These are phyloP conservation scores for Bryconaethiops microstoma DNA, from an alignment of 2,797 vertebrate genomes.

Conservation along the genomic window DNA sequence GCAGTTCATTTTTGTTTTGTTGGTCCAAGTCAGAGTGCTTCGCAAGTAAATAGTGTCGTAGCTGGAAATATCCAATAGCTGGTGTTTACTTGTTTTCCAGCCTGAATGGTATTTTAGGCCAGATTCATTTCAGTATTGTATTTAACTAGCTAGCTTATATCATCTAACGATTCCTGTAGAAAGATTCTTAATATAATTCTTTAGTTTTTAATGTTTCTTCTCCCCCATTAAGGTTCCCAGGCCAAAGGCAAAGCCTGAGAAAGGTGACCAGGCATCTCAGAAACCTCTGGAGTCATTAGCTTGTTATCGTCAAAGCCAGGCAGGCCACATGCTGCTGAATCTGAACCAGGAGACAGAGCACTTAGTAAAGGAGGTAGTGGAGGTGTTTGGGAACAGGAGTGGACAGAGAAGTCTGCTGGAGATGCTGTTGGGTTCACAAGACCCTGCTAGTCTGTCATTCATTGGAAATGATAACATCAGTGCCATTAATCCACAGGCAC, in stretches of 20 bases:
- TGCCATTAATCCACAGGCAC: slow-evolving; percentile 74
- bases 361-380: slow-evolving; percentile 89
- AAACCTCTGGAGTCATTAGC: slow-evolving; percentile 85
- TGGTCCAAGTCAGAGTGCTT: too few relatives aligned
- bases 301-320: slow-evolving; percentile 92
- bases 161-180: too few relatives aligned
- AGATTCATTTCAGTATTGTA: too few relatives aligned
- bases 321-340: slow-evolving; percentile 94
- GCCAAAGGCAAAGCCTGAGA: slow-evolving; percentile 88
- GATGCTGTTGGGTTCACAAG: slow-evolving; percentile 80
- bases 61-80: too few relatives aligned
- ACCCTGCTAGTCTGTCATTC: slow-evolving; percentile 79
- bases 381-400: slow-evolving; percentile 88
- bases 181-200: not conserved
- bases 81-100: too few relatives aligned
- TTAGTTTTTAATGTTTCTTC: not conserved
- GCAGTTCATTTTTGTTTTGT: too few relatives aligned
- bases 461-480: slow-evolving; percentile 87
- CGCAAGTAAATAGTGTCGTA: too few relatives aligned
- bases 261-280: slow-evolving; percentile 80
- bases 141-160: too few relatives aligned
- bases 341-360: slow-evolving; percentile 81
- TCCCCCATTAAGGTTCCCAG: slow-evolving; percentile 80
- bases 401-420: slow-evolving; percentile 85
- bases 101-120: too few relatives aligned